phyloP scores from a whole-genome alignment of 2,888 invertebrate genomes.

The Rhamnusium bicolor region DNA sequence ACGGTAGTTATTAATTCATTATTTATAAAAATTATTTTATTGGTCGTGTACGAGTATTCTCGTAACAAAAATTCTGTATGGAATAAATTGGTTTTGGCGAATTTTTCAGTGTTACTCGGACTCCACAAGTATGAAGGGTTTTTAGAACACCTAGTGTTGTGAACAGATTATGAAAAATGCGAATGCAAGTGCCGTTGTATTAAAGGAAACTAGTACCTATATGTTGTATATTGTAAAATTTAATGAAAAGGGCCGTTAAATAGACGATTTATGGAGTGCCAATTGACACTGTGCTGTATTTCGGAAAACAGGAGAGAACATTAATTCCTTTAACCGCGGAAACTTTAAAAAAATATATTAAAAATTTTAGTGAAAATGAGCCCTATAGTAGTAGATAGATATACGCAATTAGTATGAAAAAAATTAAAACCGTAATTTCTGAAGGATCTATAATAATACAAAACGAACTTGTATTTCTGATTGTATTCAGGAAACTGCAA shows the following conservation, averaged over 20 bases:
- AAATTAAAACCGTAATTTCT: slow-evolving; percentile 46
- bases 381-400: slow-evolving; percentile 22
- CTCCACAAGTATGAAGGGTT: slow-evolving; percentile 36
- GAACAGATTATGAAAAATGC: too few relatives aligned
- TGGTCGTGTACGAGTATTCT: slow-evolving; percentile 48
- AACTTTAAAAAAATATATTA: background rate
- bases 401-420: slow-evolving; percentile 43
- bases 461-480: slow-evolving; percentile 40
- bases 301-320: background rate
- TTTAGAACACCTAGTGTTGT: slow-evolving; percentile 43
- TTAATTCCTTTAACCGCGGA: background rate
- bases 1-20: too few relatives aligned
- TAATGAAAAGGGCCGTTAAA: too few relatives aligned
- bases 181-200: too few relatives aligned
- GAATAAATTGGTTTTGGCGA: slow-evolving; percentile 35
- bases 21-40: slow-evolving; percentile 43
- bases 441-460: slow-evolving; percentile 45
- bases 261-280: too few relatives aligned
- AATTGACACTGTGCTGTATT: too few relatives aligned
- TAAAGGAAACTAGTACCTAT: too few relatives aligned
- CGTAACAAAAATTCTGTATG: slow-evolving; percentile 31
- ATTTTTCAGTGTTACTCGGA: slow-evolving; percentile 30
- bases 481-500: slow-evolving; percentile 24
- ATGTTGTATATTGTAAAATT: too few relatives aligned
- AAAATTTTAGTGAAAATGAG: background rate